Evolutionary conservation across 1,140 invertebrate genomes (phyloP).

Genomic region (Bilobella aurantiaca): DNA sequence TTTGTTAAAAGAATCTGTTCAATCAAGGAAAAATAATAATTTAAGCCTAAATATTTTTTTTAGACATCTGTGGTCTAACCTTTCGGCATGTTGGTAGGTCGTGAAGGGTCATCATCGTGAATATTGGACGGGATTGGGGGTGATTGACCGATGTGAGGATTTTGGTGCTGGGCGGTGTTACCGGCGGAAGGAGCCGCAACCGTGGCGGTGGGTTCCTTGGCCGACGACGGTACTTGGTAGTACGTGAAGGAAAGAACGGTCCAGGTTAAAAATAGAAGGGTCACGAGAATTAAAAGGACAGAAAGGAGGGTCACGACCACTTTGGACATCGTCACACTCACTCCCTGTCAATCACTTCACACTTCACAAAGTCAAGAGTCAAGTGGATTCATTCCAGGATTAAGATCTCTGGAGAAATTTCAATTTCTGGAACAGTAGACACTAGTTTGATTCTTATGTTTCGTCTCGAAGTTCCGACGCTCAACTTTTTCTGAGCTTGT

Average conservation of each 20-base stretch:
- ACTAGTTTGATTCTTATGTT: neutral
- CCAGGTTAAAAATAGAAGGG: neutral
- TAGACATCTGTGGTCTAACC: neutral
- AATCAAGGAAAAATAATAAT: no score
- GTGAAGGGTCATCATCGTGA: neutral
- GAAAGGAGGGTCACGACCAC: neutral
- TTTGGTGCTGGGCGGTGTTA: neutral
- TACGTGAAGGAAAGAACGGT: neutral
- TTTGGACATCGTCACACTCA: neutral
- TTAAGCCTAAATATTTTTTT: neutral
- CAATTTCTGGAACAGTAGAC: neutral
- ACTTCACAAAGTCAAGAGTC: no score
- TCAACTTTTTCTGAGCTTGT: no score
- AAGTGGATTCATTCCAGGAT: no score
- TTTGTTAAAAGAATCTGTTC: no score
- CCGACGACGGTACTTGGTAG: neutral
- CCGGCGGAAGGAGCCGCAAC: neutral
- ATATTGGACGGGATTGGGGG: neutral
- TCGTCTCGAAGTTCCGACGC: neutral
- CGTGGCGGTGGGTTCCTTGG: neutral
- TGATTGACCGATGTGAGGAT: neutral
- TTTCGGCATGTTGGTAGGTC: neutral
- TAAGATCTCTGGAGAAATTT: no score
- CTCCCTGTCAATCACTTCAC: no score
- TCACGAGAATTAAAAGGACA: neutral